phyloP scores from a whole-genome alignment of 2,888 invertebrate species.

The Bombyx huttoni region DNA sequence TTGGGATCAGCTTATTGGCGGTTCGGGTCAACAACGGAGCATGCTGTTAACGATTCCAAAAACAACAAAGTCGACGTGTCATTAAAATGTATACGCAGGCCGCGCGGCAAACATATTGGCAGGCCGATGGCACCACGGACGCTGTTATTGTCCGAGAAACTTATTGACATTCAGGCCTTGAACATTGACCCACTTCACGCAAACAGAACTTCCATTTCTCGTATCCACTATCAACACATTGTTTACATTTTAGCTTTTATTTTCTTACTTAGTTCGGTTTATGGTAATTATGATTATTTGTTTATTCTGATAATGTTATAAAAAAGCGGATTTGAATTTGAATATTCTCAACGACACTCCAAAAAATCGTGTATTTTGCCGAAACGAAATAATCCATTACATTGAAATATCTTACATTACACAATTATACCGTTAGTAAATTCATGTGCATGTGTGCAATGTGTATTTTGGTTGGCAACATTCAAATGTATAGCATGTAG shows the following conservation, averaged over 20 bases:
- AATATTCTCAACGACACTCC: no score
- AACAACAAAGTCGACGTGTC: slow-evolving; percentile 1
- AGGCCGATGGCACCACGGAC: background rate
- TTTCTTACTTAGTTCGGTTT: background rate
- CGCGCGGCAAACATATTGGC: slow-evolving; percentile 1
- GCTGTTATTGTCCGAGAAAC: background rate
- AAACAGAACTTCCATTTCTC: background rate
- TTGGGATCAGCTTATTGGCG: background rate
- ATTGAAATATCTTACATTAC: no score
- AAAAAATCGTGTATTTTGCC: no score
- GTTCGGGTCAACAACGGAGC: background rate
- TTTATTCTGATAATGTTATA: no score
- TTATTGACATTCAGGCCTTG: slow-evolving; percentile 12
- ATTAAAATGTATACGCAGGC: background rate
- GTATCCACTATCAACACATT: background rate
- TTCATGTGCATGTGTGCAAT: no score
- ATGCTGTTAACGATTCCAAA: background rate
- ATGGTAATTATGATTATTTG: background rate
- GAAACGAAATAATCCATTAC: no score
- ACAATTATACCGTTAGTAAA: no score
- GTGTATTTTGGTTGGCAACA: no score
- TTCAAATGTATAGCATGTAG: no score
- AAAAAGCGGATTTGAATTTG: no score
- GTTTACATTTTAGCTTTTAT: background rate
- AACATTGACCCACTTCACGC: slow-evolving; percentile 17